Conservation (phyloP, 2,888 invertebrate species). For the Sepioteuthis lessoniana region DNA sequence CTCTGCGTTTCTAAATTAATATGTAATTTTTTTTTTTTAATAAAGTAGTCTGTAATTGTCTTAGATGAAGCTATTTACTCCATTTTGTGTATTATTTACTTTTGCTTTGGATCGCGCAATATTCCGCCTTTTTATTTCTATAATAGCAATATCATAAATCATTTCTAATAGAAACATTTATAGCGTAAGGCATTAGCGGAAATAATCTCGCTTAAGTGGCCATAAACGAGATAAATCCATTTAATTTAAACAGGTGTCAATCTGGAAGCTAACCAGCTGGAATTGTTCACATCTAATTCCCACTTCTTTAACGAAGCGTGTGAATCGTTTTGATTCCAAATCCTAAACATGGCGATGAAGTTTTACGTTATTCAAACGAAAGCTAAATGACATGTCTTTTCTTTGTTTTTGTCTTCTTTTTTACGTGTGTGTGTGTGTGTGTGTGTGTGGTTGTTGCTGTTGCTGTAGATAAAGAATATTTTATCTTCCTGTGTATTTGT, state of each 20-base stretch:
- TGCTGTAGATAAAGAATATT: no score
- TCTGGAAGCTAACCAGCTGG: neutral
- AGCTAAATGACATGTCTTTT: neutral
- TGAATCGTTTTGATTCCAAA: neutral
- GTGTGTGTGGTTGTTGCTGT: no score
- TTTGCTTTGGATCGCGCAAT: no score
- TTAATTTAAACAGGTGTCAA: neutral
- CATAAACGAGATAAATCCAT: neutral
- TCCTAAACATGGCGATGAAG: neutral
- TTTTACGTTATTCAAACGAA: neutral
- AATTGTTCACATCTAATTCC: neutral
- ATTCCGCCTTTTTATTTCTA: no score
- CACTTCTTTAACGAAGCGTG: neutral
- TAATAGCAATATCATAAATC: neutral
- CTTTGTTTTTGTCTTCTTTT: neutral
- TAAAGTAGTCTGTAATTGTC: no score
- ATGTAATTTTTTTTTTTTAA: no score
- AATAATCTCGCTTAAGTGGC: neutral
- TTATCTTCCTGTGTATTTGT: no score
- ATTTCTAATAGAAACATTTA: neutral
- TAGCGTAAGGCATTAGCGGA: neutral
- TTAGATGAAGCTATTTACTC: no score
- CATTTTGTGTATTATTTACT: no score
- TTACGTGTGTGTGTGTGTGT: no score
- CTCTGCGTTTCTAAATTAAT: no score